Percentiles rank a stretch among this genome's conserved stretches.
These are phyloP conservation scores for Drosophila jambulina DNA, from an alignment of 1,140 invertebrate species.

Conservation along the genomic window DNA sequence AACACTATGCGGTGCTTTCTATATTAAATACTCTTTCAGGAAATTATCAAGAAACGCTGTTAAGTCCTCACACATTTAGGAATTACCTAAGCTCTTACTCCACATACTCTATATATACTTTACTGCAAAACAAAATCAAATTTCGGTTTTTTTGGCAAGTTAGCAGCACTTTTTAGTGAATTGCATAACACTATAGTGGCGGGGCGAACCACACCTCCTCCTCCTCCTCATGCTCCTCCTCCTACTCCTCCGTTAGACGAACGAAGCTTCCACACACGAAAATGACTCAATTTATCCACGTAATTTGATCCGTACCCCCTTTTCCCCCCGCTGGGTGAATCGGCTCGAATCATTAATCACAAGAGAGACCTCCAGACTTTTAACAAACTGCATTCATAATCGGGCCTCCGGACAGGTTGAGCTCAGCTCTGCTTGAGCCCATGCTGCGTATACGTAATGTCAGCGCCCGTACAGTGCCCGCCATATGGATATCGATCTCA, in stretches of 20 bases:
- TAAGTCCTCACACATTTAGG: neutral
- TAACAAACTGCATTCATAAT: conserved; percentile 47
- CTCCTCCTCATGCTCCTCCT: neutral
- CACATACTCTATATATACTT: neutral
- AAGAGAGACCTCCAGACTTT: conserved; percentile 13
- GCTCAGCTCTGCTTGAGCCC: conserved; percentile 21
- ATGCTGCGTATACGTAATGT: conserved; percentile 70
- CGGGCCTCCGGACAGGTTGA: conserved; percentile 28
- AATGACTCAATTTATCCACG: conserved; percentile 44
- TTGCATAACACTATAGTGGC: conserved; percentile 11
- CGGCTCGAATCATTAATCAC: conserved; percentile 37
- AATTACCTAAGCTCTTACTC: conserved; percentile 4
- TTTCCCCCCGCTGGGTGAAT: conserved; percentile 3
- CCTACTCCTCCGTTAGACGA: conserved; percentile 9
- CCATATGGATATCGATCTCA: conserved; percentile 41
- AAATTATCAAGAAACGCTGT: neutral
- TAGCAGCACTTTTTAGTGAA: conserved; percentile 6
- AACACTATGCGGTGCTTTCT: neutral
- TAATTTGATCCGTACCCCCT: conserved; percentile 15
- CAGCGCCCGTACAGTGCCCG: conserved; percentile 20
- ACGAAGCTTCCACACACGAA: conserved; percentile 7
- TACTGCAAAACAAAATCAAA: neutral
- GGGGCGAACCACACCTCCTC: neutral
- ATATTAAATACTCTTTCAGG: neutral
- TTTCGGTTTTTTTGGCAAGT: conserved; percentile 6